Percentiles rank a stretch among this genome's conserved stretches.
These are phyloP conservation scores for Astur gentilis DNA, from an alignment of 2,113 vertebrate genomes.

Conservation along the genomic window DNA sequence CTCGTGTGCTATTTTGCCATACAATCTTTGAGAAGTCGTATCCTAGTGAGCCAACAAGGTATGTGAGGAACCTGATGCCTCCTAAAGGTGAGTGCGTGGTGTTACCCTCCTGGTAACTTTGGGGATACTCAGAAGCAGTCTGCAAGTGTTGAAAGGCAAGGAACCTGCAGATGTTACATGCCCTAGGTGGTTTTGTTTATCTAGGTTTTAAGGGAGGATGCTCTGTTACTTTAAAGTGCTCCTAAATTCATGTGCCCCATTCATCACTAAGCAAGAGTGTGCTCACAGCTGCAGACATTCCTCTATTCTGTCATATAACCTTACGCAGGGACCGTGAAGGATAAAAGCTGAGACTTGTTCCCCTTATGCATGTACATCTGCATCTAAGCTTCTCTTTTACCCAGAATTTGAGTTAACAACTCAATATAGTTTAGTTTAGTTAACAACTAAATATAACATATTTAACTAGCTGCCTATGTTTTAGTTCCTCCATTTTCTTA, in stretches of 20 bases:
- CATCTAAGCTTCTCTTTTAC: neutral
- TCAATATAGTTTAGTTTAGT: too few species aligned
- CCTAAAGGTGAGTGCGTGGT: neutral
- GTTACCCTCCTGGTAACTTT: neutral
- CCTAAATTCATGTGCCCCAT: accelerated
- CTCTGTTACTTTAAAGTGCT: neutral
- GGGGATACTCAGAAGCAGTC: neutral
- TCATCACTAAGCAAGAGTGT: neutral
- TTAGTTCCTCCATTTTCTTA: neutral
- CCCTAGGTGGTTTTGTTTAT: neutral
- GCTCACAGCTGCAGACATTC: neutral
- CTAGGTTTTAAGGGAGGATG: neutral
- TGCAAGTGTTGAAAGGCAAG: neutral
- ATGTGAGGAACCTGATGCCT: neutral
- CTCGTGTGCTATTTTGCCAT: neutral
- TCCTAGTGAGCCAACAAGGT: accelerated
- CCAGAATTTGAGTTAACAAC: neutral
- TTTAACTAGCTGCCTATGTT: neutral
- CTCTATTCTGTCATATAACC: neutral
- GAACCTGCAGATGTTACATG: neutral
- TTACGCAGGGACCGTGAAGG: neutral
- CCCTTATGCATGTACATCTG: accelerated
- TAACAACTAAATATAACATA: too few species aligned
- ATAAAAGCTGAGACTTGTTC: neutral
- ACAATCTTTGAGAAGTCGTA: neutral